phyloP scores from a whole-genome alignment of 2,113 vertebrate genomes.

The Nothocercus julius region DNA sequence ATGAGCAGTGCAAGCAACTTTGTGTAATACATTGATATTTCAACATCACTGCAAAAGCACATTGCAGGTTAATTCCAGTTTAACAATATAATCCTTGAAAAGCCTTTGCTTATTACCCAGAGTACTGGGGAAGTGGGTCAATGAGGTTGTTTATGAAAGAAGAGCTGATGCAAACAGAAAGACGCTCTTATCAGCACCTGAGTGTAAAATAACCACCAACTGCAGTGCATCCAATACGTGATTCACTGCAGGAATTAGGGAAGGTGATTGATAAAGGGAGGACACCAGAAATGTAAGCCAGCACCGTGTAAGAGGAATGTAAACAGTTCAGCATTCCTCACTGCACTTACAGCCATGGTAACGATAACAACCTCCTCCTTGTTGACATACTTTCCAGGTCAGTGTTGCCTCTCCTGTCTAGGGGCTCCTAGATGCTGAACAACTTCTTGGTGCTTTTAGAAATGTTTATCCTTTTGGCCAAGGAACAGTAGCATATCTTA shows the following conservation, averaged over 20 bases:
- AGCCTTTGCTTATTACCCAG: not conserved
- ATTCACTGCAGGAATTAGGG: slow-evolving; percentile 43
- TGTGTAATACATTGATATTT: not conserved
- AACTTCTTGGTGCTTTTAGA: not conserved
- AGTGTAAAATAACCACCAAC: not conserved
- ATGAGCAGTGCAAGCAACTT: not conserved
- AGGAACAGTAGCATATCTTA: not conserved
- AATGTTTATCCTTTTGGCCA: not conserved
- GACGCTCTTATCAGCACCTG: slow-evolving; percentile 6
- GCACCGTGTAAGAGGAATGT: slow-evolving; percentile 36
- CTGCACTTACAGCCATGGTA: slow-evolving; percentile 6
- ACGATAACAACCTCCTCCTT: not conserved
- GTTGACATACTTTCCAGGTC: slow-evolving; percentile 23
- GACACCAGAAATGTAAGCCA: slow-evolving; percentile 33
- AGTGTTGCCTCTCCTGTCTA: not conserved
- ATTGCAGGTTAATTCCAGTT: slow-evolving; percentile 30
- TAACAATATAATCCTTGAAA: slow-evolving; percentile 24
- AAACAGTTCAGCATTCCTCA: slow-evolving; percentile 45
- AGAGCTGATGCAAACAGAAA: slow-evolving; percentile 1
- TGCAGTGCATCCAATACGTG: not conserved
- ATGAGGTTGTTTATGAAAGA: not conserved
- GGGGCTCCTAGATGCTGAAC: rapidly evolving
- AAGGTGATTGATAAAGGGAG: slow-evolving; percentile 42
- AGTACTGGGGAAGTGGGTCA: slow-evolving; percentile 16
- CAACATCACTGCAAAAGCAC: not conserved